Conservation (phyloP, 2,113 vertebrate species). For the Campylomormyrus numenius region DNA sequence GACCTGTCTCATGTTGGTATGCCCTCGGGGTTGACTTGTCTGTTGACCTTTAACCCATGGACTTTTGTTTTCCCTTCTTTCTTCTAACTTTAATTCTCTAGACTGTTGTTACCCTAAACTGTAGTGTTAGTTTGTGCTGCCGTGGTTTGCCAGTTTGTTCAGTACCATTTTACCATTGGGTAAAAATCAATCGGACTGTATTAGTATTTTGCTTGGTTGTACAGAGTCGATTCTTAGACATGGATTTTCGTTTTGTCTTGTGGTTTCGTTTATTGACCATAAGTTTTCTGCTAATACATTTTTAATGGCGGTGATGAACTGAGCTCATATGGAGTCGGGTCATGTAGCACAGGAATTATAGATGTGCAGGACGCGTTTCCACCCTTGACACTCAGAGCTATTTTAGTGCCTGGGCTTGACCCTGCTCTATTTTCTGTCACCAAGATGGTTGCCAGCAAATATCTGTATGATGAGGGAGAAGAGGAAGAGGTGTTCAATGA, state of each 20-base stretch:
- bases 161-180: background rate
- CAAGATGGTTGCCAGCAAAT: conserved; percentile 98
- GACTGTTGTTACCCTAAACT: background rate
- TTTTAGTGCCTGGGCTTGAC: background rate
- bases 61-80: background rate
- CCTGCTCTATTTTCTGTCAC: background rate
- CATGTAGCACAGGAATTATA: background rate
- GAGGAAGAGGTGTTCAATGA: conserved; percentile 98
- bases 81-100: background rate
- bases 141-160: background rate
- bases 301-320: background rate
- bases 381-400: background rate
- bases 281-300: background rate
- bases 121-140: background rate
- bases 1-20: background rate
- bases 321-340: background rate
- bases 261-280: background rate
- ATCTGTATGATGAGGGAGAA: conserved; percentile 95
- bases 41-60: background rate
- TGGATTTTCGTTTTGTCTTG: background rate
- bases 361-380: background rate
- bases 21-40: background rate
- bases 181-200: background rate
- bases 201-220: background rate
- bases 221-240: background rate